phyloP scores from a whole-genome alignment of 2,113 vertebrate genomes.

The Calonectris borealis region DNA sequence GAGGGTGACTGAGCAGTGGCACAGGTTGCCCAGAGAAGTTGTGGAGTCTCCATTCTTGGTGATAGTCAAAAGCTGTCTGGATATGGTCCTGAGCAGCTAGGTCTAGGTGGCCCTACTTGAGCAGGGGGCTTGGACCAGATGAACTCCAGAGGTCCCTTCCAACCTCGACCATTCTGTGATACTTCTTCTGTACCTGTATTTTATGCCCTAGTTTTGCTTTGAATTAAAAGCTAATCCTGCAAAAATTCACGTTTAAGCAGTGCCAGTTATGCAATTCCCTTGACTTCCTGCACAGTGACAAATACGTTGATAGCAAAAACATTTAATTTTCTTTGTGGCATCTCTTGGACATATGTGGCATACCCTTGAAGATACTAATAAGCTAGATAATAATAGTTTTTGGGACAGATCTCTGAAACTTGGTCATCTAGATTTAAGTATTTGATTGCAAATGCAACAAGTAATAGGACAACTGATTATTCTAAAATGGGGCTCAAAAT shows the following conservation, averaged over 20 bases:
- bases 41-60: not conserved
- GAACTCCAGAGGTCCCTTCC: not conserved
- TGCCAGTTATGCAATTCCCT: not conserved
- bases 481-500: not conserved
- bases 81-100: not conserved
- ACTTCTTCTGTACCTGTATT: not conserved
- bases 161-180: not conserved
- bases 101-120: not conserved
- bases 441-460: not conserved
- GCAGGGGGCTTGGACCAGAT: not conserved
- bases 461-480: not conserved
- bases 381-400: not conserved
- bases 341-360: not conserved
- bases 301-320: not conserved
- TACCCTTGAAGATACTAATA: not conserved
- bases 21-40: not conserved
- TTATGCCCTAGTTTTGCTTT: not conserved
- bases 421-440: not conserved
- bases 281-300: not conserved
- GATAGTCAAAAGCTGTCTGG: not conserved
- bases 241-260: not conserved
- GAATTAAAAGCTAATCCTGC: not conserved
- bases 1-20: not conserved
- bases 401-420: not conserved
- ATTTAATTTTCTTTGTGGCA: not conserved